Conservation (phyloP, 2,113 vertebrate genomes). For the Spilogale gracilis region DNA sequence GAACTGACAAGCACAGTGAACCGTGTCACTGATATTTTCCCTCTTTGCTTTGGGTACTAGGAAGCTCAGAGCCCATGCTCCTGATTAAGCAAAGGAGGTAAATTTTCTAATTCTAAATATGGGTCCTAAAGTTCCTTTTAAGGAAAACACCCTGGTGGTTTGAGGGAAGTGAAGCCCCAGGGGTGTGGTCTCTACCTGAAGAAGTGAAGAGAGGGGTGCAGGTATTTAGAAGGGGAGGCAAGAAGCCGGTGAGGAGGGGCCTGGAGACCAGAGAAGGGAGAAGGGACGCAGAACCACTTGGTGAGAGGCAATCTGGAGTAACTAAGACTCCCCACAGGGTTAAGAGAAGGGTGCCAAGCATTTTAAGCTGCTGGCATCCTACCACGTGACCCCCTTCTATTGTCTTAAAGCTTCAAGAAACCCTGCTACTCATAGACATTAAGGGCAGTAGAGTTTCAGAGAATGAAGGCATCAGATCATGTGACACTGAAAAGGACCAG, state of each 20-base stretch:
- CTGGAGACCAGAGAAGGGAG: neutral
- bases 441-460: neutral
- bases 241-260: neutral
- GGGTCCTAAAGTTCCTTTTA: neutral
- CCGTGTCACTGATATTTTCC: neutral
- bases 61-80: neutral
- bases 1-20: neutral
- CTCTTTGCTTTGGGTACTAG: neutral
- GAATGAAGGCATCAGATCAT: too few relatives aligned
- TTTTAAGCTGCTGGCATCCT: neutral
- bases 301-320: neutral
- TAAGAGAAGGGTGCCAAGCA: neutral
- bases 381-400: neutral
- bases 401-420: neutral
- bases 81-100: neutral
- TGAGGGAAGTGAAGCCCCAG: neutral
- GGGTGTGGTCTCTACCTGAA: neutral
- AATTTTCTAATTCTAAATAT: neutral
- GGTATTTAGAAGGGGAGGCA: neutral
- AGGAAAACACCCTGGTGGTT: neutral
- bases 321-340: neutral
- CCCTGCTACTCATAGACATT: neutral
- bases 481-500: neutral
- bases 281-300: neutral
- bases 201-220: neutral